Percentiles rank a stretch among this genome's conserved stretches.
Conservation (phyloP, 1,140 invertebrate species). For the Zaprionus ghesquierei region DNA sequence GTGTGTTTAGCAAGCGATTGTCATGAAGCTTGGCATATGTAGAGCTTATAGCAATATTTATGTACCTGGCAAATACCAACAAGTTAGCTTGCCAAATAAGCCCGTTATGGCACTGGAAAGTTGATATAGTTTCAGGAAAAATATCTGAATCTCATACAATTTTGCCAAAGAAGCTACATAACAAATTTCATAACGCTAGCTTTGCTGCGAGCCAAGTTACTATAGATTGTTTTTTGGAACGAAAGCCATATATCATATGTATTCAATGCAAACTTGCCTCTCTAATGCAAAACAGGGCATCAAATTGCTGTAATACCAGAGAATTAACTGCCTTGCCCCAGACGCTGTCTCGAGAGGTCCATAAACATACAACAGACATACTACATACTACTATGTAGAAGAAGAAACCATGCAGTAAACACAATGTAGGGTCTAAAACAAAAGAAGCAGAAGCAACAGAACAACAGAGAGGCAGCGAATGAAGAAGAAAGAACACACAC, state of each 20-base stretch:
- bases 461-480: constrained; percentile 6
- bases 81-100: not conserved
- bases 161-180: not conserved
- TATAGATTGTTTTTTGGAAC: not conserved
- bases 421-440: constrained; percentile 20
- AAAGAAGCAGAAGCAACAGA: not conserved
- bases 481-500: constrained; percentile 20
- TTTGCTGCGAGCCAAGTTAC: not conserved
- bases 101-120: not conserved
- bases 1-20: not conserved
- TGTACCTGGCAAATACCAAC: not conserved
- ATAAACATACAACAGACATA: not conserved
- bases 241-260: not conserved
- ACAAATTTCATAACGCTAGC: not conserved
- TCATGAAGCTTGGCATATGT: not conserved
- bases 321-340: constrained; percentile 1
- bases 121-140: not conserved
- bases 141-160: not conserved
- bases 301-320: not conserved
- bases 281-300: not conserved
- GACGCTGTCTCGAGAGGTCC: not conserved
- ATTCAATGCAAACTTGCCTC: not conserved
- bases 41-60: not conserved
- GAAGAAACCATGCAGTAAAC: not conserved
- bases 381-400: not conserved